Percentiles rank a stretch among this genome's conserved stretches.
Conservation (phyloP, 2,113 vertebrate species). For the Larimichthys polyactis region DNA sequence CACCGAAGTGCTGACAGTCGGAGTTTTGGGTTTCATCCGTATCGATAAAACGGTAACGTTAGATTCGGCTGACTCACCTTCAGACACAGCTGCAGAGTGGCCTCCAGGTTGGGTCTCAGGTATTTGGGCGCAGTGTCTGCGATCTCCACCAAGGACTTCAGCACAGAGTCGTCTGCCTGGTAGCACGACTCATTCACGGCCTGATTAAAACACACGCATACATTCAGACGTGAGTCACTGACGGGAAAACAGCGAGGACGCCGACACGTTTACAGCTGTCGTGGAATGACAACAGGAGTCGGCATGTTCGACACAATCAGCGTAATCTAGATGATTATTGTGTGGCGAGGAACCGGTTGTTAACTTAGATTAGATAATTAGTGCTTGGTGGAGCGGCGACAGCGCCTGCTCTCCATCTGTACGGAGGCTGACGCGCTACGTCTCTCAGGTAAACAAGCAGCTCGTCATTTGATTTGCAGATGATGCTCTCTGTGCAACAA, state of each 20-base stretch:
- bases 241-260: neutral
- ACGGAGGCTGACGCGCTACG: neutral
- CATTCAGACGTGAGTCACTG: neutral
- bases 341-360: neutral
- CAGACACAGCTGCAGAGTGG: slow-evolving; percentile 94
- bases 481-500: neutral
- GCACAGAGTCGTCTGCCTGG: slow-evolving; percentile 94
- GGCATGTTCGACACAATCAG: neutral
- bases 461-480: no score
- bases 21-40: neutral
- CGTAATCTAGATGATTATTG: neutral
- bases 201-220: slow-evolving; percentile 71
- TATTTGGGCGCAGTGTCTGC: slow-evolving; percentile 98
- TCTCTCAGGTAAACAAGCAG: neutral
- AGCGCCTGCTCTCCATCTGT: neutral
- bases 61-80: slow-evolving; percentile 75
- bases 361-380: neutral
- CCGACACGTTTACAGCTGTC: neutral
- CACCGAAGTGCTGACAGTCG: neutral
- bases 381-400: neutral
- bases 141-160: slow-evolving; percentile 98
- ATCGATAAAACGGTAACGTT: neutral
- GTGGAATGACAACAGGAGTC: neutral
- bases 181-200: slow-evolving; percentile 97
- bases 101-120: slow-evolving; percentile 94